phyloP scores from a whole-genome alignment of 2,113 vertebrate genomes.

The Campylomormyrus tamandua region DNA sequence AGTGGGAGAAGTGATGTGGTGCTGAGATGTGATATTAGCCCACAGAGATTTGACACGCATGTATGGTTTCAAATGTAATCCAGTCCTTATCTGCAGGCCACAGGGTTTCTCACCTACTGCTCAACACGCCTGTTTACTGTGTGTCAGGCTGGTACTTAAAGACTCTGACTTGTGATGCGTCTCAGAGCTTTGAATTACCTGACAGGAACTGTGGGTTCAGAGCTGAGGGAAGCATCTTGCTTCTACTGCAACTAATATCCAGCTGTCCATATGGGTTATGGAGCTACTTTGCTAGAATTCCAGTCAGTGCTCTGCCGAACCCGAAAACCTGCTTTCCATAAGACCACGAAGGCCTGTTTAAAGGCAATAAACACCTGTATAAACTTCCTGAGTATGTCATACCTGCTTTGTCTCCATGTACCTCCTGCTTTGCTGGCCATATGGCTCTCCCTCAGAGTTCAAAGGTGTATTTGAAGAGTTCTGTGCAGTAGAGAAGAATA shows the following conservation, averaged over 20 bases:
- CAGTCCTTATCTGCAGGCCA: slow-evolving; percentile 1
- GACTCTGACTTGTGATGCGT: not conserved
- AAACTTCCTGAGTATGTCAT: not conserved
- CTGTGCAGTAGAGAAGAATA: not conserved
- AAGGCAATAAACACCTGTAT: not conserved
- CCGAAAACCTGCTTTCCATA: not conserved
- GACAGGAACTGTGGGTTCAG: not conserved
- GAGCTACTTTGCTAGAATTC: not conserved
- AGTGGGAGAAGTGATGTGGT: not conserved
- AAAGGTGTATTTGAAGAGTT: not conserved
- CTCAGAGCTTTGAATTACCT: not conserved
- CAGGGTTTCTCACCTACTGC: slow-evolving; percentile 1
- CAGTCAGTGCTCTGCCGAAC: not conserved
- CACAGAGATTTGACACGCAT: not conserved
- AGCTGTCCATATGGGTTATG: not conserved
- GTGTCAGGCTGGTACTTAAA: not conserved
- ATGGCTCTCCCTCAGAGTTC: not conserved
- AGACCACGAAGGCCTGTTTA: not conserved
- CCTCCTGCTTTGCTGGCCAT: not conserved
- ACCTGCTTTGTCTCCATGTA: not conserved
- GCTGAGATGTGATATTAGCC: not conserved
- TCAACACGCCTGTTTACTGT: not conserved
- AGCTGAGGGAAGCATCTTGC: not conserved
- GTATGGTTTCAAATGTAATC: slow-evolving; percentile 4
- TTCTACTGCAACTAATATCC: not conserved